Conservation (phyloP, 2,797 vertebrate genomes). For the Sebastes baramenuke region DNA sequence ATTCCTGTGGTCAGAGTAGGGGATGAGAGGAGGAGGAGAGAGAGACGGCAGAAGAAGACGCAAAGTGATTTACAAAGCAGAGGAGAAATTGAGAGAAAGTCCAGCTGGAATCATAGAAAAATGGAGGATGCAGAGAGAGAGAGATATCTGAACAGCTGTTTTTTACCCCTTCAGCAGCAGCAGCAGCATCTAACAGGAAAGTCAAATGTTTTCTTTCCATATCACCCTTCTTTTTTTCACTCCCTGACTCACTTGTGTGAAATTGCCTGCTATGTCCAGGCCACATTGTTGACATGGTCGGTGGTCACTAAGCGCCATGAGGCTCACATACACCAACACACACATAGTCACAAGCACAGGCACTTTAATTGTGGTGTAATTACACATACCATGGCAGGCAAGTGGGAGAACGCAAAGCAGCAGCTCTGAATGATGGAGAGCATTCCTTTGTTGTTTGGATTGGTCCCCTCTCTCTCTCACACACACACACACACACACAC, state of each 20-base stretch:
- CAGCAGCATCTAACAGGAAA: conserved; percentile 20
- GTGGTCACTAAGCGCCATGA: conserved; percentile 46
- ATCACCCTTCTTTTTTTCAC: conserved; percentile 17
- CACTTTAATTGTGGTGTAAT: conserved; percentile 79
- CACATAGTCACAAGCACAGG: conserved; percentile 45
- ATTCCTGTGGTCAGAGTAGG: conserved; percentile 52
- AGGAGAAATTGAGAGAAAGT: neutral
- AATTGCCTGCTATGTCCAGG: conserved; percentile 40
- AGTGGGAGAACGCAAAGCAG: conserved; percentile 66
- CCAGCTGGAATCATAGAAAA: neutral
- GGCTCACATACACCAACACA: conserved; percentile 10
- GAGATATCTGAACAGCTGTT: conserved; percentile 20
- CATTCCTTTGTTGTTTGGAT: conserved; percentile 72
- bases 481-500: neutral
- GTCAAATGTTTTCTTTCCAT: conserved; percentile 44
- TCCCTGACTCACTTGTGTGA: conserved; percentile 35
- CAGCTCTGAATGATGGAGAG: conserved; percentile 49
- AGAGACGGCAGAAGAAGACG: neutral
- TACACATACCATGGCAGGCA: conserved; percentile 72
- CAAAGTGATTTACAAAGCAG: conserved; percentile 9
- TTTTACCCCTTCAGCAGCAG: neutral
- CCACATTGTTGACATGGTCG: conserved; percentile 68
- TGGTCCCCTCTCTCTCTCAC: conserved; percentile 30
- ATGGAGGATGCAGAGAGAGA: neutral
- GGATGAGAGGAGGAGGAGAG: neutral